Conservation (phyloP, 2,797 vertebrate genomes). For the Prunella strophiata region DNA sequence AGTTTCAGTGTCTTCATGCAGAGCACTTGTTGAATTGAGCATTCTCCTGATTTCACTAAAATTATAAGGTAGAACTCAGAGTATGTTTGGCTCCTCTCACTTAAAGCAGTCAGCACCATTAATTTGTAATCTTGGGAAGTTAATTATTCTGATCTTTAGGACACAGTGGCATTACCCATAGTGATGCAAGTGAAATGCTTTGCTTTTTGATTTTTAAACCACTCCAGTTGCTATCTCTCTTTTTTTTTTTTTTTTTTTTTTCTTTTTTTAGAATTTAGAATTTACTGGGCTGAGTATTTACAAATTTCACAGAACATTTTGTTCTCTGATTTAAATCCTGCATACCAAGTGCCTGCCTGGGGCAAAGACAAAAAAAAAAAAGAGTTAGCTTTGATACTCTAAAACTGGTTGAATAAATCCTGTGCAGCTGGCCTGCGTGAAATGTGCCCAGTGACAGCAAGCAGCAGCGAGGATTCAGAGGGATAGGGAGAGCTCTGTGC, state of each 20-base stretch:
- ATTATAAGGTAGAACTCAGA: neutral
- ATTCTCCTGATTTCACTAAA: neutral
- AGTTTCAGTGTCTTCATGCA: neutral
- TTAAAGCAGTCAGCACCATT: neutral
- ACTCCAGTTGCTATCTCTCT: neutral
- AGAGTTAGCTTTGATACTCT: constrained; percentile 41
- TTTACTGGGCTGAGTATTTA: neutral
- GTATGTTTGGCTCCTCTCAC: neutral
- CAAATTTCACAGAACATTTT: constrained; percentile 46
- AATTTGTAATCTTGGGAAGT: neutral
- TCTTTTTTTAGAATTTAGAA: neutral
- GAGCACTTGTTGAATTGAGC: neutral
- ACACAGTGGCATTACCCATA: neutral
- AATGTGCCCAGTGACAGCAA: constrained; percentile 38
- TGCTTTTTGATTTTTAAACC: neutral
- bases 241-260: neutral
- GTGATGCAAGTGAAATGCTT: neutral
- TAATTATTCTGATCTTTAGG: neutral
- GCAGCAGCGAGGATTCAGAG: neutral
- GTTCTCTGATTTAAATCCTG: constrained; percentile 47
- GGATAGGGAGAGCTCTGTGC: constrained; percentile 22
- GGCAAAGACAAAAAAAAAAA: constrained; percentile 18
- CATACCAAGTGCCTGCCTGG: constrained; percentile 25
- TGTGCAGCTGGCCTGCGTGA: constrained; percentile 57
- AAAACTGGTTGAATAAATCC: constrained; percentile 50